phyloP scores from a whole-genome alignment of 1,140 invertebrate genomes.

The Lysiphlebus fabarum region DNA sequence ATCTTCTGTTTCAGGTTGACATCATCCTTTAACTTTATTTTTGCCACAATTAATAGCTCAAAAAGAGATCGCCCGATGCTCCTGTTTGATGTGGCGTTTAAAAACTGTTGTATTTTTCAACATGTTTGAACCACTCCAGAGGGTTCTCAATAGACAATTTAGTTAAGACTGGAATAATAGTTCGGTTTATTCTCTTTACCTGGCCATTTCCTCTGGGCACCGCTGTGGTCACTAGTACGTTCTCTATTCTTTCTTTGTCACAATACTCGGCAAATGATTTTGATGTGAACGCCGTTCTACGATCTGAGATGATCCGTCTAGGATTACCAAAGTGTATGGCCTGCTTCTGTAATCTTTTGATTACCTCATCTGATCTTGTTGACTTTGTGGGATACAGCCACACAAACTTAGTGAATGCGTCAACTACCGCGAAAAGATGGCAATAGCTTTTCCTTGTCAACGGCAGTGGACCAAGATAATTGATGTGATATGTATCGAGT shows the following conservation, averaged over 20 bases:
- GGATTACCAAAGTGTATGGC: slow-evolving; percentile 39
- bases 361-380: slow-evolving; percentile 23
- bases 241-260: slow-evolving; percentile 17
- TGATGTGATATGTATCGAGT: slow-evolving; percentile 35
- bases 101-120: slow-evolving; percentile 33
- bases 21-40: slow-evolving; percentile 36
- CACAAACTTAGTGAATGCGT: slow-evolving; percentile 34
- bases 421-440: slow-evolving; percentile 31
- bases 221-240: slow-evolving; percentile 16
- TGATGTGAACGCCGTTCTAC: slow-evolving; percentile 23
- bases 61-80: slow-evolving; percentile 38
- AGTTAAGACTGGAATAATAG: slow-evolving; percentile 33
- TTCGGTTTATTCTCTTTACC: slow-evolving; percentile 24
- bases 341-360: slow-evolving; percentile 26
- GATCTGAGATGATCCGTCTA: slow-evolving; percentile 25
- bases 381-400: slow-evolving; percentile 28
- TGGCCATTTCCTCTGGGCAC: slow-evolving; percentile 25
- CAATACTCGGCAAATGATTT: slow-evolving; percentile 24
- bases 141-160: slow-evolving; percentile 37
- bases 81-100: slow-evolving; percentile 39
- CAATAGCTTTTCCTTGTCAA: slow-evolving; percentile 23
- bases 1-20: slow-evolving; percentile 26
- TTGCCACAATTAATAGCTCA: slow-evolving; percentile 37
- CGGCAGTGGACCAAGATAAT: slow-evolving; percentile 35
- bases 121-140: slow-evolving; percentile 36